These are phyloP conservation scores for Chaetodon trifascialis DNA, from an alignment of 2,113 vertebrate species.

Conservation along the genomic window DNA sequence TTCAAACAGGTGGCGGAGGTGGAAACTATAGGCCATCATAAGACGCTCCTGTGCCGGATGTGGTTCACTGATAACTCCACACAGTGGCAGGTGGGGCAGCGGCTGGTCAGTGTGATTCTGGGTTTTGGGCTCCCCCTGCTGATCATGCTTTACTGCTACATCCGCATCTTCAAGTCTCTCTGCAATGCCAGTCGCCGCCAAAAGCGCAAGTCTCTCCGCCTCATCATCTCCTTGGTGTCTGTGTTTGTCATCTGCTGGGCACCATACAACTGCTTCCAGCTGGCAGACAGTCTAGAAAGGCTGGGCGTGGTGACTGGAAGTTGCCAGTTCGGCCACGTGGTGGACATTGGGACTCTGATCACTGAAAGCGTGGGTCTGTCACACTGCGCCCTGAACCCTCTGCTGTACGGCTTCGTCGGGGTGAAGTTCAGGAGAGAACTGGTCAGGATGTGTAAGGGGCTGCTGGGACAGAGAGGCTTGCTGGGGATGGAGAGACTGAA, in stretches of 20 bases:
- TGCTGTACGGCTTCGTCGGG: conserved; percentile 88
- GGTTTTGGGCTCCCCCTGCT: conserved; percentile 85
- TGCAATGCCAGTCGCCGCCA: conserved; percentile 80
- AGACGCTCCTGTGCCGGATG: conserved; percentile 63
- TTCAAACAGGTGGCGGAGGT: conserved; percentile 70
- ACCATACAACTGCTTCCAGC: conserved; percentile 84
- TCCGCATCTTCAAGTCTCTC: conserved; percentile 84
- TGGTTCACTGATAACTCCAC: conserved; percentile 60
- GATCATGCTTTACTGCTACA: conserved; percentile 88
- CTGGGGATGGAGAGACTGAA: conserved; percentile 61
- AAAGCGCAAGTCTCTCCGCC: conserved; percentile 83
- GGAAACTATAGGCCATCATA: rapidly evolving
- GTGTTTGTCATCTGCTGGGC: conserved; percentile 87
- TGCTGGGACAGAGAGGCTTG: conserved; percentile 64
- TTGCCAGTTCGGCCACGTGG: conserved; percentile 70
- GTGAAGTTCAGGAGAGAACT: conserved; percentile 87
- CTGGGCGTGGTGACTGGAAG: conserved; percentile 55
- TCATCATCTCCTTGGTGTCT: conserved; percentile 79
- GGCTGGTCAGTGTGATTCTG: conserved; percentile 76
- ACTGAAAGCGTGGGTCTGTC: conserved; percentile 84
- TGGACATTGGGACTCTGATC: conserved; percentile 83
- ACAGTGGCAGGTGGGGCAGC: conserved; percentile 80
- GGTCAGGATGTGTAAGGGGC: conserved; percentile 74
- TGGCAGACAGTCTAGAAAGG: conserved; percentile 79
- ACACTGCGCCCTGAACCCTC: conserved; percentile 88